Evolutionary conservation across 2,888 invertebrate species (phyloP), one percentile per base, ranked within the genome.

Genomic region (Tipula lateralis): DNA sequence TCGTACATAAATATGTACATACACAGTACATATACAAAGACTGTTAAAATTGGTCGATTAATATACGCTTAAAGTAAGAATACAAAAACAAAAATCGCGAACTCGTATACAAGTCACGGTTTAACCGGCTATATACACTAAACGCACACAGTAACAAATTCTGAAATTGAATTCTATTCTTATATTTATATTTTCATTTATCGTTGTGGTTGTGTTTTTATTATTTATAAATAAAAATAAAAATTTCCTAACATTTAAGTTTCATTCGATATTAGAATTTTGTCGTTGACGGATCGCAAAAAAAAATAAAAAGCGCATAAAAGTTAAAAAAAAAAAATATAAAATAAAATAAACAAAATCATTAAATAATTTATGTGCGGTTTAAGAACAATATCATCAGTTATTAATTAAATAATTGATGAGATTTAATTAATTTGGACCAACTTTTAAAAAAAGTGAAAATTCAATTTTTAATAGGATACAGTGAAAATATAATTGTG

Each of bases 401-500:
- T 66, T 24, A n/a, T n/a, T n/a, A n/a, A n/a, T n/a, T n/a, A n/a
- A n/a, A n/a, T n/a, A 16, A 13, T 50, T 50, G 19, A 66, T 66
- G 66, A 66, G 9, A 44, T 44, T 66, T 66, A 66, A 66, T 24
- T n/a, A 32, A 32, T 66, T 66, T 66, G 19, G n/a, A n/a, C n/a
- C 6, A 66, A 66, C 12, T 66, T 66, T 66, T 9, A 9, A 66
- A 66, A 66, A 66, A 19, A 66, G 66, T 66, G 66, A 66, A 66
- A 66, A 66, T 66, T 66, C 66, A 66, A 66, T 19, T 24, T 24
- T 66, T 66, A 66, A 24, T 66, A 19, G 66, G 66, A 24, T 66
- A 66, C 66, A 66, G 66, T 66, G 66, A 24, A 66, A 66, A 66
- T 66, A 66, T 66, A 66, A 66, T 66, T 66, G 66, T 66, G 66